Evolutionary conservation across 1,140 invertebrate genomes (phyloP), one percentile per base, ranked within the genome.

Genomic region (Drosophila oshimai): DNA sequence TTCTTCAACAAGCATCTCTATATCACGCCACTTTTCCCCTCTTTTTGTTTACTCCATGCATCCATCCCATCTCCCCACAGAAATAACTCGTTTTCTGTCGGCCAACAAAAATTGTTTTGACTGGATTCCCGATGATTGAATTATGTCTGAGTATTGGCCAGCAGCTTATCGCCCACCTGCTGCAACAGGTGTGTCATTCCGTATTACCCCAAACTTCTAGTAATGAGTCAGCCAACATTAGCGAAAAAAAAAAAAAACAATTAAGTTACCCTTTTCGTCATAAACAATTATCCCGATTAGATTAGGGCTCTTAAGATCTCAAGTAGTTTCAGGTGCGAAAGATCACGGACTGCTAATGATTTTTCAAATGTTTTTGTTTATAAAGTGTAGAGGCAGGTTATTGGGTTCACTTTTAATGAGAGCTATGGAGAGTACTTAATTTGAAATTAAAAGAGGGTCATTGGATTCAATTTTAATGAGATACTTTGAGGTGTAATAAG

Each of bases 41-140:
- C n/a, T 61, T 81, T 83, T 81, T 81, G 73, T 73, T 80, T 72
- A 26, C 41, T 73, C 34, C 60, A 73, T 44, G 13, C 64, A 20
- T 60, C 34, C 36, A 10, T 26, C 22, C n/a, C n/a, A n/a, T 22
- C 49, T 51, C 15, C n/a, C n/a, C 31, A n/a, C 37, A 13, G 17
- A 39, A 49, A 65, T 64, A 65, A 65, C 61, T 39, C 24, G 61
- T 64, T 64, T 62, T 33, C 6, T 28, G 18, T 62, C 9, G 54
- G 55, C 31, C 34, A 34, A 13, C 58, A 26, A 9, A 54, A 44
- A 42, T 47, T 64, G 55, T 62, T 62, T 58, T 57, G 37, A 44
- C 53, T 57, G 58, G 42, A 20, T 64, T 62, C 7, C 24, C 17
- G 31, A 10, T 44, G 31, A 61, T 39, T 15, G 57, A 31, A 13